phyloP scores from a whole-genome alignment of 2,113 vertebrate genomes.

The Ciconia stormi region DNA sequence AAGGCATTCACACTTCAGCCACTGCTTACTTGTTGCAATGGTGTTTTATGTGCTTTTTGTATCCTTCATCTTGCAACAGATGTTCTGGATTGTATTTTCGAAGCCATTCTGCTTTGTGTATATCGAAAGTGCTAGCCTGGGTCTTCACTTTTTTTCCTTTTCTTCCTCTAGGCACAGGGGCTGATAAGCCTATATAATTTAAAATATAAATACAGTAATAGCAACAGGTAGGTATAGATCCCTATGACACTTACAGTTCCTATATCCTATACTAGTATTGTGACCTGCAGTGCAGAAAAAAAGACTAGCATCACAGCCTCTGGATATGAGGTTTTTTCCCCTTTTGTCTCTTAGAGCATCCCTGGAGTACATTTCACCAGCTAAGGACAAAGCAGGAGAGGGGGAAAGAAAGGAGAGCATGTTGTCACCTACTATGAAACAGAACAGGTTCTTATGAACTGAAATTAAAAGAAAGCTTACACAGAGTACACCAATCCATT shows the following conservation, averaged over 20 bases:
- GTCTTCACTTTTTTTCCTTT: constrained; percentile 98
- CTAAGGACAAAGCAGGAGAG: not conserved
- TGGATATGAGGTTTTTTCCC: accelerated
- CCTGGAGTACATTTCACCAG: not conserved
- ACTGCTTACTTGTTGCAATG: constrained; percentile 96
- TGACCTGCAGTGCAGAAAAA: not conserved
- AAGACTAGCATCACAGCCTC: not conserved
- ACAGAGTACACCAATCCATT: not conserved
- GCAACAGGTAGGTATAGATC: not conserved
- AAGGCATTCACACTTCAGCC: not conserved
- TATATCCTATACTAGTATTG: not conserved
- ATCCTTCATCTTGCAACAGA: constrained; percentile 95
- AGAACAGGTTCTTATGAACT: accelerated
- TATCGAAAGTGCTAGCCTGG: constrained; percentile 95
- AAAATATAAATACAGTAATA: not conserved
- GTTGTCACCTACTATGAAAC: not conserved
- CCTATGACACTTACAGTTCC: not conserved
- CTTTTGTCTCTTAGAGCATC: not conserved
- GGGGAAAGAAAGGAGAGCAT: not conserved
- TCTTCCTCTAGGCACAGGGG: constrained; percentile 94
- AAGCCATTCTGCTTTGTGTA: constrained; percentile 98
- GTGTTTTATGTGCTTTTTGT: constrained; percentile 98
- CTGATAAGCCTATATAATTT: constrained; percentile 84
- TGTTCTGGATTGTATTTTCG: constrained; percentile 97
- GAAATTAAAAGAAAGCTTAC: not conserved